Evolutionary conservation across 64 coral and sea anemone genomes (phyloP).

Genomic region (Catalaphyllia jardinei): DNA sequence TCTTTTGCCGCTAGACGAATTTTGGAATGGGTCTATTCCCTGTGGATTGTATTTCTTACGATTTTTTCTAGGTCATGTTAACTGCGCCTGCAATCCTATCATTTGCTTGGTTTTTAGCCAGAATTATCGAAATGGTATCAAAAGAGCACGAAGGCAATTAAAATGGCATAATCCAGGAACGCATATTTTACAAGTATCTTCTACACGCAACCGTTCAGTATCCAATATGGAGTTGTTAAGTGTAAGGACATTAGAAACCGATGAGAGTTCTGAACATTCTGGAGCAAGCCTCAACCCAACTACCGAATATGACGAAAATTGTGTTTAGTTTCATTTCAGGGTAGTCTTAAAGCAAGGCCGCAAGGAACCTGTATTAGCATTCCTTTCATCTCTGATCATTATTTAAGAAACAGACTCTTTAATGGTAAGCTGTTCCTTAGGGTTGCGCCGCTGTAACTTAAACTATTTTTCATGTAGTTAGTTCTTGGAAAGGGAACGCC

Average conservation of each 20-base stretch:
- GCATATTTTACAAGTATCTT: neutral
- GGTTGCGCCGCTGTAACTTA: too few relatives aligned
- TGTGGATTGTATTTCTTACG: constrained; percentile 1
- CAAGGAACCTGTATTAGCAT: too few relatives aligned
- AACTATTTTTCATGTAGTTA: too few relatives aligned
- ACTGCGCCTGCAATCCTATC: constrained; percentile 25
- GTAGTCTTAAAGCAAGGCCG: too few relatives aligned
- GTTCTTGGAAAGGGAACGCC: too few relatives aligned
- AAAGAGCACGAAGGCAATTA: neutral
- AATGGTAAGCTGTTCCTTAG: too few relatives aligned
- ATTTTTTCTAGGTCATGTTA: neutral
- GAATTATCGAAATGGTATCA: constrained; percentile 3
- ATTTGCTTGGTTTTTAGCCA: neutral
- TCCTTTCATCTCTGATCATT: too few relatives aligned
- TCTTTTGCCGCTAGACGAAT: neutral
- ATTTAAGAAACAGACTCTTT: too few relatives aligned
- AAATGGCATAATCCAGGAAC: neutral
- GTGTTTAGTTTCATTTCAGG: neutral
- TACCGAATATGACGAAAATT: neutral
- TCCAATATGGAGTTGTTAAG: neutral
- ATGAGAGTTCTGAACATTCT: neutral
- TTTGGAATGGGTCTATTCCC: neutral
- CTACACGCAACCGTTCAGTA: neutral
- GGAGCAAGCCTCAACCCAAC: neutral
- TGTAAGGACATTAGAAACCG: neutral